Conservation (phyloP, 2,888 invertebrate species). For the Leucoptera coffeella region DNA sequence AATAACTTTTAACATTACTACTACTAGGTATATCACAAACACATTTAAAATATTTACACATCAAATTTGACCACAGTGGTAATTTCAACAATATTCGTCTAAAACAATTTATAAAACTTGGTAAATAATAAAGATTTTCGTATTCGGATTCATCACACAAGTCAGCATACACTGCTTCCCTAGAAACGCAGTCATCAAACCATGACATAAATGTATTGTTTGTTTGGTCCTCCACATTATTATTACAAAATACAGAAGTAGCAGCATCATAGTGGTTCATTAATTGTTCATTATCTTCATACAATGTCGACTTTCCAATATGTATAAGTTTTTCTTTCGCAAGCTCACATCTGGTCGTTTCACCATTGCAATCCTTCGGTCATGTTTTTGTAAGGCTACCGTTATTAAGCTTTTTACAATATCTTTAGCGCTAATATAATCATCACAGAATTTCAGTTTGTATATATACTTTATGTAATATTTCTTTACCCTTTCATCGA, state of each 20-base stretch:
- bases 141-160: slow-evolving; percentile 2
- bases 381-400: no score
- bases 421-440: slow-evolving; percentile 5
- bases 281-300: slow-evolving; percentile 4
- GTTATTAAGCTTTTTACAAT: no score
- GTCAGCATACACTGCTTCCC: slow-evolving; percentile 5
- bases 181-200: slow-evolving; percentile 3
- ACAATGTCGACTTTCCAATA: not conserved
- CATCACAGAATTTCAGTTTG: slow-evolving; percentile 4
- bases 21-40: slow-evolving; percentile 4
- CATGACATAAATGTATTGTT: slow-evolving; percentile 1
- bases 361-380: no score
- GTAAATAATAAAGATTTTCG: slow-evolving; percentile 6
- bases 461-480: slow-evolving; percentile 4
- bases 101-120: slow-evolving; percentile 4
- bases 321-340: slow-evolving; percentile 4
- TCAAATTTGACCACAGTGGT: slow-evolving; percentile 6
- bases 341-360: slow-evolving; percentile 5
- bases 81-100: slow-evolving; percentile 4
- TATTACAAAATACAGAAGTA: no score
- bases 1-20: slow-evolving; percentile 6
- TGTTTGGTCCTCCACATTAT: no score
- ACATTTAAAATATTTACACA: slow-evolving; percentile 3
- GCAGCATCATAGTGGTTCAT: no score
- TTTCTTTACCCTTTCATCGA: slow-evolving; percentile 4